phyloP scores from a whole-genome alignment of 1,140 invertebrate species.

The Drosophila sulfurigaster region DNA sequence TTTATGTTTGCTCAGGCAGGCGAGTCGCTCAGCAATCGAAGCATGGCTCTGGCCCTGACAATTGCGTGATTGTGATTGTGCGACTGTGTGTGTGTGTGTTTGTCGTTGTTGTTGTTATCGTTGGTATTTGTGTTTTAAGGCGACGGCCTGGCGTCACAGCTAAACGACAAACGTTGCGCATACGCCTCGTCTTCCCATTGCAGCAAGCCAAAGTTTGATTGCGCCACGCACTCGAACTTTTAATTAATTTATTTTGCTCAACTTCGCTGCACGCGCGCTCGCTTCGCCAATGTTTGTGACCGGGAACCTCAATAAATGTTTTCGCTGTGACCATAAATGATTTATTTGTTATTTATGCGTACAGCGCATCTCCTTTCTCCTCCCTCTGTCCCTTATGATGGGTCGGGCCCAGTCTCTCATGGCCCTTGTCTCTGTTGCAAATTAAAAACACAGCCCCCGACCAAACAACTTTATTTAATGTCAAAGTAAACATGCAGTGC shows the following conservation, averaged over 20 bases:
- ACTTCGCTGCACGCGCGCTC: constrained; percentile 41
- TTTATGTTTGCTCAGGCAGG: constrained; percentile 62
- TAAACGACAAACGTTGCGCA: constrained; percentile 46
- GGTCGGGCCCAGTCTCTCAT: neutral
- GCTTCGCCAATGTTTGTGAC: constrained; percentile 23
- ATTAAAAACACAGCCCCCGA: constrained; percentile 58
- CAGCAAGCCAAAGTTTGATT: constrained; percentile 48
- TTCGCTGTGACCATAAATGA: constrained; percentile 78
- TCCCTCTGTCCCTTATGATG: neutral
- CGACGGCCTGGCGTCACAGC: constrained; percentile 41
- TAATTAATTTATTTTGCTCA: constrained; percentile 79
- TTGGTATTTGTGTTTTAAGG: constrained; percentile 31
- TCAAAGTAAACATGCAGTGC: constrained; percentile 69
- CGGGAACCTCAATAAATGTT: constrained; percentile 74
- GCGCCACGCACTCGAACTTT: constrained; percentile 62
- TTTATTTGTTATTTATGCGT: constrained; percentile 82
- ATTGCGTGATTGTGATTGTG: constrained; percentile 19
- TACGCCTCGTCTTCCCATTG: constrained; percentile 27
- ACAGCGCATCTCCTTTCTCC: constrained; percentile 32
- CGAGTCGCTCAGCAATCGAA: constrained; percentile 53
- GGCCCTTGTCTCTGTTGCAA: constrained; percentile 39
- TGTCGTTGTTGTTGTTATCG: constrained; percentile 4
- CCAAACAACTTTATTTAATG: constrained; percentile 83
- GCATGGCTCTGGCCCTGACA: constrained; percentile 58
- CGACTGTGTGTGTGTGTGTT: constrained; percentile 16